phyloP scores from a whole-genome alignment of 2,113 vertebrate genomes.

The Platysternon megacephalum region DNA sequence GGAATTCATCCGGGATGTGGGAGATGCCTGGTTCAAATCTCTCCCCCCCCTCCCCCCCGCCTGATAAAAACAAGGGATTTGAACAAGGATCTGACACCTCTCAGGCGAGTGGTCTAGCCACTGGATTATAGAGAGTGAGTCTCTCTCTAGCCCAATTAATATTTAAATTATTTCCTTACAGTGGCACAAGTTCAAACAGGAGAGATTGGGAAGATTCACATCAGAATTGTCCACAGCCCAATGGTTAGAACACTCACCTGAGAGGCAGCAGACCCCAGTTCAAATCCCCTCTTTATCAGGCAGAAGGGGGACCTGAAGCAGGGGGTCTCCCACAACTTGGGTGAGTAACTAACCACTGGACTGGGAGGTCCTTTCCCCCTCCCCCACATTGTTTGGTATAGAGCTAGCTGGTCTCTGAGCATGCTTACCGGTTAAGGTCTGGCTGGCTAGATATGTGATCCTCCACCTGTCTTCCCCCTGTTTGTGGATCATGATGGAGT shows the following conservation, averaged over 20 bases:
- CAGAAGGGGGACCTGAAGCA: background rate
- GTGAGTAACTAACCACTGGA: background rate
- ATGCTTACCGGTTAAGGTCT: background rate
- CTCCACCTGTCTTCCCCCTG: background rate
- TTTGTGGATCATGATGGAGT: background rate
- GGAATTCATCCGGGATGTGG: background rate
- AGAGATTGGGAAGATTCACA: background rate
- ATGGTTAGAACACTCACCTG: background rate
- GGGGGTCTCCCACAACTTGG: background rate
- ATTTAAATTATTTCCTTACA: background rate
- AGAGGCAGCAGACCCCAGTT: background rate
- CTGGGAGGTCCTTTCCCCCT: background rate
- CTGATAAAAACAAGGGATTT: background rate
- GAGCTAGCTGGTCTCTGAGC: background rate
- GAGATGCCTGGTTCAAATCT: background rate
- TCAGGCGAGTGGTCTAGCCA: background rate
- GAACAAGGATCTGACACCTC: background rate
- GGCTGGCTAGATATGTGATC: background rate
- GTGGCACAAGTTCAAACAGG: background rate
- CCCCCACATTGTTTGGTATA: background rate
- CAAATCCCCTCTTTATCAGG: background rate
- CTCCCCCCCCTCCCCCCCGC: too few species aligned
- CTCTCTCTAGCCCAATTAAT: background rate
- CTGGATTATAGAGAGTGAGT: background rate
- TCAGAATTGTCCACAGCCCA: background rate